Base-by-base conservation (phyloP, 1,140 invertebrate species). In the Zeugodacus cucurbitae region DNA sequence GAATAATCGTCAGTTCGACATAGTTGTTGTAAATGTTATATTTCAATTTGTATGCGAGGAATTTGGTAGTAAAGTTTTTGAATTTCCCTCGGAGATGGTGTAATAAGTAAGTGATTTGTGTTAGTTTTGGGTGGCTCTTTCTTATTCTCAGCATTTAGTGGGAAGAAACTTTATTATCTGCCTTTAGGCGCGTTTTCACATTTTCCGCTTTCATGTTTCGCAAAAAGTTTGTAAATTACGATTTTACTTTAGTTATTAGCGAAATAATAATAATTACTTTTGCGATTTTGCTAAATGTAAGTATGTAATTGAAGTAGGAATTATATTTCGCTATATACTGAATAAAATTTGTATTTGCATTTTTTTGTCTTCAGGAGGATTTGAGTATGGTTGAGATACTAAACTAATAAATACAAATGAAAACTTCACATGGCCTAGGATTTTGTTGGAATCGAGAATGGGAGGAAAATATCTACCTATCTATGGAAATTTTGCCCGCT, bases 171-270 rank as follows among this genome's bases (percentile, higher is more conserved):
- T 82, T n/a, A 44, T 48, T 82, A 82, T 82, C 41, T 29, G 11
- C 74, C 26, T 82, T 82, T 74, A 22, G 41, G 41, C 22, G 74
- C n/a, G 7, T 48, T 26, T 29, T 37, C 37, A 20, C 74, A 41
- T 48, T 82, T 82, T 26, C 37, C 32, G 74, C 11, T 48, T 10
- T 74, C n/a, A 29, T 82, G 26, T 48, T 82, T 82, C 8, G 58
- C 22, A 62, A 74, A 74, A 74, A 37, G 67, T 37, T 74, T 74
- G 34, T 74, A 67, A 67, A 74, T 74, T 37, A 74, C 41, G 67
- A 74, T 74, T 26, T 67, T 67, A 34, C 26, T 17, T 29, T 67
- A 67, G 26, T 17, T 7, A 32, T 34, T 14, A 54, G 48, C 48
- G 48, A 17, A 14, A 11, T 54, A 11, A 17, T 54, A 4, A 54